Percentiles rank a stretch among this genome's conserved stretches.
These are phyloP conservation scores for Brachionus rubens DNA, from an alignment of 1,140 invertebrate genomes.

Conservation along the genomic window DNA sequence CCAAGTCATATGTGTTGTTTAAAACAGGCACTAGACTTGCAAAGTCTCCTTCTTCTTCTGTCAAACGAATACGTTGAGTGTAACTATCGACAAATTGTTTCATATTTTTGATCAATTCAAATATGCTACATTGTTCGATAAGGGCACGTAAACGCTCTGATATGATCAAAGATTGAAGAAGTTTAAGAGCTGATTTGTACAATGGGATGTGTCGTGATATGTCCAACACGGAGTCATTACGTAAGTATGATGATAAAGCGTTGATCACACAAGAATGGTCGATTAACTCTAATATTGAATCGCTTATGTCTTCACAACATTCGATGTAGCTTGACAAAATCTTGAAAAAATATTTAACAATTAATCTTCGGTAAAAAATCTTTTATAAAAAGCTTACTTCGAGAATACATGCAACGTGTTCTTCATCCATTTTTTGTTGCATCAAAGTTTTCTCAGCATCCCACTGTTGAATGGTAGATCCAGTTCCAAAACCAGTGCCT, in stretches of 20 bases:
- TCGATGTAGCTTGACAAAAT: conserved; percentile 27
- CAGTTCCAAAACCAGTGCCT: conserved; percentile 86
- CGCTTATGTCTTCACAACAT: neutral
- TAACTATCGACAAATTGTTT: conserved; percentile 85
- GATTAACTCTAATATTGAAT: conserved; percentile 70
- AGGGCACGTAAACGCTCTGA: conserved; percentile 68
- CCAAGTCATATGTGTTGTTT: conserved; percentile 21
- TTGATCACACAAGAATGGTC: conserved; percentile 78
- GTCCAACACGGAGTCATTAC: conserved; percentile 90
- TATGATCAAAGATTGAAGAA: conserved; percentile 74
- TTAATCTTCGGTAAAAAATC: neutral
- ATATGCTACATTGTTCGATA: conserved; percentile 65
- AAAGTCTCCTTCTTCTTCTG: conserved; percentile 48
- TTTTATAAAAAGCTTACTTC: conserved; percentile 60
- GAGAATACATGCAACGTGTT: conserved; percentile 79
- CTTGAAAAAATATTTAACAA: conserved; percentile 2
- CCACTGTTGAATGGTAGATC: conserved; percentile 89
- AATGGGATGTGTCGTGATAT: conserved; percentile 89
- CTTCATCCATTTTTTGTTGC: conserved; percentile 81
- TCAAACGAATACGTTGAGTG: conserved; percentile 73
- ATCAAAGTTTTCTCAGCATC: conserved; percentile 88
- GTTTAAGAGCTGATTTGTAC: conserved; percentile 76
- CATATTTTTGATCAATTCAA: conserved; percentile 74
- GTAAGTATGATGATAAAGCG: conserved; percentile 81
- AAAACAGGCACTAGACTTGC: conserved; percentile 34